phyloP scores from a whole-genome alignment of 1,140 invertebrate species.

The Papilio polyxenes region DNA sequence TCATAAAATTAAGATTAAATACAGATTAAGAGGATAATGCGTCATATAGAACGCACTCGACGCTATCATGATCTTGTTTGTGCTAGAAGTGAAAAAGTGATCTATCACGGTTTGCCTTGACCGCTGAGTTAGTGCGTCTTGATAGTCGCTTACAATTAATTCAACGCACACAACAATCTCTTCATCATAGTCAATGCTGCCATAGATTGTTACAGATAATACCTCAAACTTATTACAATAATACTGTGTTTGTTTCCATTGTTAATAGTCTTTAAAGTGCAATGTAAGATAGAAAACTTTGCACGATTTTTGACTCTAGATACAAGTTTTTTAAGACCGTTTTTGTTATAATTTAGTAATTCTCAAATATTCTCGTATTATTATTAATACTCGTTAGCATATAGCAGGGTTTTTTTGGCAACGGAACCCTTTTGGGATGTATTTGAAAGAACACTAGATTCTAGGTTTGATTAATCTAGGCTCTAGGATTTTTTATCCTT shows the following conservation, averaged over 20 bases:
- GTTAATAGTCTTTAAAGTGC: not conserved
- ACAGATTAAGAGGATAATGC: not conserved
- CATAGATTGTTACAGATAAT: constrained; percentile 17
- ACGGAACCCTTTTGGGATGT: too few relatives aligned
- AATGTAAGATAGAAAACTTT: not conserved
- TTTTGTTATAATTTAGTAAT: too few relatives aligned
- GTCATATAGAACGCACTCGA: not conserved
- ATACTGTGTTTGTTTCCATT: not conserved
- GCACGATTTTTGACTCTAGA: not conserved
- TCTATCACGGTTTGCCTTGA: constrained; percentile 8
- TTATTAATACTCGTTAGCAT: too few relatives aligned
- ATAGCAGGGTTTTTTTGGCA: too few relatives aligned
- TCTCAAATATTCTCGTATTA: too few relatives aligned
- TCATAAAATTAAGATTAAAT: not conserved
- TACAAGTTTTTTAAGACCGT: too few relatives aligned
- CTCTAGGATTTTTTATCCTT: too few relatives aligned
- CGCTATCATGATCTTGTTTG: not conserved
- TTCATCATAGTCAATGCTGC: not conserved
- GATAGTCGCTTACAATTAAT: constrained; percentile 21
- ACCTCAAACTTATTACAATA: not conserved
- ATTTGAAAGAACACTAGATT: too few relatives aligned
- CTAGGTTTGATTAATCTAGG: too few relatives aligned
- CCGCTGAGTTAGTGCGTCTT: not conserved
- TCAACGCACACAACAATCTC: not conserved
- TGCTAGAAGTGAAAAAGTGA: not conserved